Percentiles rank a stretch among this genome's conserved stretches.
Conservation (phyloP, 2,113 vertebrate species). For the Mustelus asterias region DNA sequence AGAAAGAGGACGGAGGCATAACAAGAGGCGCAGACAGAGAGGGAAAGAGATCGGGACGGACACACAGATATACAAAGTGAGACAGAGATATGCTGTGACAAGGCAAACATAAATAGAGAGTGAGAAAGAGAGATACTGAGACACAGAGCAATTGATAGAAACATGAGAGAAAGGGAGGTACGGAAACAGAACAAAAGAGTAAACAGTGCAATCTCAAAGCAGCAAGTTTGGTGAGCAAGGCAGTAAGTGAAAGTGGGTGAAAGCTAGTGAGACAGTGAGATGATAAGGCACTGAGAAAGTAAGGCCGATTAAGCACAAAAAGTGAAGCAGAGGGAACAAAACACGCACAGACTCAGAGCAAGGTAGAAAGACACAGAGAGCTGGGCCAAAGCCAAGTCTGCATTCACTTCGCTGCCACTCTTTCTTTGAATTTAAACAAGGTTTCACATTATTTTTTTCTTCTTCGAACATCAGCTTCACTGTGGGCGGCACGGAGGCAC, state of each 20-base stretch:
- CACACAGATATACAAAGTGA: neutral
- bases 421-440: slow-evolving; percentile 44
- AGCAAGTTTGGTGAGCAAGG: neutral
- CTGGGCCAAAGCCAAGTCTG: slow-evolving; percentile 39
- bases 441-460: slow-evolving; percentile 44
- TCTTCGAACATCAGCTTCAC: slow-evolving; percentile 44
- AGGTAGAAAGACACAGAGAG: slow-evolving; percentile 12
- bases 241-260: neutral
- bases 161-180: neutral
- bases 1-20: neutral
- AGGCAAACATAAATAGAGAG: neutral
- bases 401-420: slow-evolving; percentile 40
- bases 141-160: neutral
- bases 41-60: neutral
- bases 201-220: neutral
- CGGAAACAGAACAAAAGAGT: neutral
- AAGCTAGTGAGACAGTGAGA: neutral
- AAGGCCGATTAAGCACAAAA: neutral
- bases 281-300: neutral
- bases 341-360: neutral
- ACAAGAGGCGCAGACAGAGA: neutral
- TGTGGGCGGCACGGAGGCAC: no score
- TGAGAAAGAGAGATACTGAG: neutral
- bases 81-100: neutral
- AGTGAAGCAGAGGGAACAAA: neutral